These are phyloP conservation scores for Myripristis murdjan DNA, from an alignment of 2,797 vertebrate species.

Conservation along the genomic window DNA sequence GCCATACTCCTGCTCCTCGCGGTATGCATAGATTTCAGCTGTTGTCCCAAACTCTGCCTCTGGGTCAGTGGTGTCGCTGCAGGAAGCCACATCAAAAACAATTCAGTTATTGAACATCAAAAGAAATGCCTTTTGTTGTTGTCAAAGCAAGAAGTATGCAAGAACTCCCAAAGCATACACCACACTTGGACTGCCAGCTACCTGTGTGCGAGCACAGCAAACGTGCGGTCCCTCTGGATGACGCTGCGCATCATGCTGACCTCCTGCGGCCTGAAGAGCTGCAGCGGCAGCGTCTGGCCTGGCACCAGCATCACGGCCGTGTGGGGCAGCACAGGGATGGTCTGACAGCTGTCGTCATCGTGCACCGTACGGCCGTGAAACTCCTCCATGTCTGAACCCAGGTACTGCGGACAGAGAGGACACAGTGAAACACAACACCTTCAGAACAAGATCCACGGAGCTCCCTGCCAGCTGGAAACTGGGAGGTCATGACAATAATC, in stretches of 20 bases:
- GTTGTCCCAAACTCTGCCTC: conserved; percentile 94
- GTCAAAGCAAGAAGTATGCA: not conserved
- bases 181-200: conserved; percentile 56
- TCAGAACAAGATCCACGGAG: not conserved
- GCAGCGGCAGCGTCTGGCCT: conserved; percentile 95
- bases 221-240: conserved; percentile 96
- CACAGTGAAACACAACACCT: conserved; percentile 25
- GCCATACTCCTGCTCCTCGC: conserved; percentile 96
- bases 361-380: conserved; percentile 96
- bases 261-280: conserved; percentile 96
- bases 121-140: not conserved
- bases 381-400: conserved; percentile 98
- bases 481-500: not conserved
- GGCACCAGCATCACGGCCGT: conserved; percentile 94
- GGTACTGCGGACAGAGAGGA: conserved; percentile 86
- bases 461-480: not conserved
- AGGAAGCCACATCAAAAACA: conserved; percentile 6
- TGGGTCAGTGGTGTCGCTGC: conserved; percentile 75
- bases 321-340: conserved; percentile 94
- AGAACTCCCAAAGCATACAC: not conserved
- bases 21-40: conserved; percentile 97
- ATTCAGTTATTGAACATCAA: not conserved
- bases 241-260: conserved; percentile 98
- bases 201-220: conserved; percentile 97
- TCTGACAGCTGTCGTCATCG: conserved; percentile 96